phyloP scores from a whole-genome alignment of 2,888 invertebrate genomes.

The Cephus pygmeus region DNA sequence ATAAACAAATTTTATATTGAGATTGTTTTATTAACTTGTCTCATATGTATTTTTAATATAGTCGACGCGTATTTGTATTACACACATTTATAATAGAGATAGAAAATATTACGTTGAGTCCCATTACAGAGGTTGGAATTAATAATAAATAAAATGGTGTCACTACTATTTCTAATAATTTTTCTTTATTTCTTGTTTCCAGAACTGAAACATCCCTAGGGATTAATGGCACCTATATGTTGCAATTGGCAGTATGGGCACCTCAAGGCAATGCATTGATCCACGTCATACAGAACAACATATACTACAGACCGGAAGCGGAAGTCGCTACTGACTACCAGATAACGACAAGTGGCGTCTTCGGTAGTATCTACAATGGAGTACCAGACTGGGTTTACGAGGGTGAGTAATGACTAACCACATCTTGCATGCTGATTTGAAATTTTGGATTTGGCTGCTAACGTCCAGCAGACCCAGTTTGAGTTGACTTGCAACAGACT shows the following conservation, averaged over 20 bases:
- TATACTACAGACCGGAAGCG: slow-evolving; percentile 77
- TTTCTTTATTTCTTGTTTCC: not conserved
- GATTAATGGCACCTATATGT: slow-evolving; percentile 65
- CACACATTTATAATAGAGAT: too few species aligned
- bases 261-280: slow-evolving; percentile 79
- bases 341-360: slow-evolving; percentile 74
- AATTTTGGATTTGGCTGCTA: not conserved
- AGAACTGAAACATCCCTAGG: slow-evolving; percentile 28
- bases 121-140: too few species aligned
- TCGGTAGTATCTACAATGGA: slow-evolving; percentile 80
- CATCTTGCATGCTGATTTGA: too few species aligned
- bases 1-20: too few species aligned
- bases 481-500: not conserved
- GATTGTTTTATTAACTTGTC: too few species aligned
- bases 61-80: too few species aligned
- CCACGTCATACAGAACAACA: slow-evolving; percentile 79
- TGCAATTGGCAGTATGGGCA: slow-evolving; percentile 83
- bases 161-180: too few species aligned
- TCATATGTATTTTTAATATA: too few species aligned
- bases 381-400: slow-evolving; percentile 97
- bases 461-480: not conserved
- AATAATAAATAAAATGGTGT: too few species aligned
- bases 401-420: slow-evolving; percentile 69
- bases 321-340: slow-evolving; percentile 65
- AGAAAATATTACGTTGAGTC: too few species aligned